Evolutionary conservation across 2,113 vertebrate genomes (phyloP).

Genomic region (Mastomys coucha): DNA sequence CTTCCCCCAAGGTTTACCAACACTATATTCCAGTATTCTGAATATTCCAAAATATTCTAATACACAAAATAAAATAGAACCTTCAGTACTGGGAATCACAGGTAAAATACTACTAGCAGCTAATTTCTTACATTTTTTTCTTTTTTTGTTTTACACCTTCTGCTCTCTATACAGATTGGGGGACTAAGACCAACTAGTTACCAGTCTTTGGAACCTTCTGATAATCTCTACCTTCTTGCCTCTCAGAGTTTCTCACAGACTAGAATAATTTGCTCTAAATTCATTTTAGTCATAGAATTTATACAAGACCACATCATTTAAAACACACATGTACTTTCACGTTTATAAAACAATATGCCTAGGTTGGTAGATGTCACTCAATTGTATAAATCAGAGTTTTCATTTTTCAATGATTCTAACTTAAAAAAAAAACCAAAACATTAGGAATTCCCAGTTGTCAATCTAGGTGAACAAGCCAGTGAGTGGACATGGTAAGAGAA

Average conservation of each 20-base stretch:
- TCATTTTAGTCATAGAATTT: background rate
- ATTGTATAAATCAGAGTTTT: conserved; percentile 55
- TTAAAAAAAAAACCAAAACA: background rate
- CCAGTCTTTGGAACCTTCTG: background rate
- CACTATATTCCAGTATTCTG: conserved; percentile 51
- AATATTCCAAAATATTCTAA: background rate
- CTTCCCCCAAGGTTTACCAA: background rate
- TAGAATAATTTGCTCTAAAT: conserved; percentile 8
- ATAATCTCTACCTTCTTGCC: background rate
- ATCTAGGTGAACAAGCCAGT: background rate
- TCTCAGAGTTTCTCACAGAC: background rate
- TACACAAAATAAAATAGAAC: conserved; percentile 42
- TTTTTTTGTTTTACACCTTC: background rate
- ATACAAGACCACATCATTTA: background rate
- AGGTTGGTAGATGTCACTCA: background rate
- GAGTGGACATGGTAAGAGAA: conserved; percentile 47
- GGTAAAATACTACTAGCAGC: background rate
- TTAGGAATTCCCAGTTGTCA: background rate
- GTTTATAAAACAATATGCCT: background rate
- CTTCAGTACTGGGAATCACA: background rate
- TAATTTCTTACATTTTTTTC: background rate
- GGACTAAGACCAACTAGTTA: background rate
- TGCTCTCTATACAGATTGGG: background rate
- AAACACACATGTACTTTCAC: background rate
- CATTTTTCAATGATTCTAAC: conserved; percentile 20